phyloP scores from a whole-genome alignment of 2,113 vertebrate species.

The Microcebus murinus region DNA sequence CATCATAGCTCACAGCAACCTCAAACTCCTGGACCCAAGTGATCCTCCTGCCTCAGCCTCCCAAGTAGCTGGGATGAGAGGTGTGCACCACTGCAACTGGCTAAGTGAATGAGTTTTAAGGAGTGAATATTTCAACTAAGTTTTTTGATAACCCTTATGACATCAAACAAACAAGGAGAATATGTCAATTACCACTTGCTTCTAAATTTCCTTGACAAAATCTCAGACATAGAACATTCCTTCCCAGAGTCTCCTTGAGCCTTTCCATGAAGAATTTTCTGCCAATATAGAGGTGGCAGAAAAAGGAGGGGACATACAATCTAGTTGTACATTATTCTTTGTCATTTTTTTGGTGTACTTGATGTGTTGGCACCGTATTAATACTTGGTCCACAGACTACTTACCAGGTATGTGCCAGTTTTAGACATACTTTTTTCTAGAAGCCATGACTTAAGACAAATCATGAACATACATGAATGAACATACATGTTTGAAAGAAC shows the following conservation, averaged over 20 bases:
- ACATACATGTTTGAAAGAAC: neutral
- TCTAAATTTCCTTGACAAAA: neutral
- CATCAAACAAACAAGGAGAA: neutral
- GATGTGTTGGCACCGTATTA: neutral
- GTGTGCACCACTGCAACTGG: fast-evolving
- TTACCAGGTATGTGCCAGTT: neutral
- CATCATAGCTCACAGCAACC: too few species aligned
- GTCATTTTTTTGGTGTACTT: neutral
- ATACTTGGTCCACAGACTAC: neutral
- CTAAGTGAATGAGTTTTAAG: neutral
- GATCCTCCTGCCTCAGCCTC: too few species aligned
- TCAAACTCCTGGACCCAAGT: too few species aligned
- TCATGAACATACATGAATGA: neutral
- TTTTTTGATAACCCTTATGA: neutral
- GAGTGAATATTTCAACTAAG: neutral
- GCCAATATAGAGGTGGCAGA: neutral
- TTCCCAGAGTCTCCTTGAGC: neutral
- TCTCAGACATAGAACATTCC: neutral
- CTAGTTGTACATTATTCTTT: neutral
- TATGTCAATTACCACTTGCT: neutral
- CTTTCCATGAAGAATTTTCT: neutral
- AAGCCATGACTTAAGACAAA: neutral
- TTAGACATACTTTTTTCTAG: neutral
- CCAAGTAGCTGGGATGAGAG: too few species aligned
- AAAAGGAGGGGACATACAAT: neutral